These are phyloP conservation scores for Phaethornis superciliosus DNA, from an alignment of 2,113 vertebrate genomes.

Conservation along the genomic window DNA sequence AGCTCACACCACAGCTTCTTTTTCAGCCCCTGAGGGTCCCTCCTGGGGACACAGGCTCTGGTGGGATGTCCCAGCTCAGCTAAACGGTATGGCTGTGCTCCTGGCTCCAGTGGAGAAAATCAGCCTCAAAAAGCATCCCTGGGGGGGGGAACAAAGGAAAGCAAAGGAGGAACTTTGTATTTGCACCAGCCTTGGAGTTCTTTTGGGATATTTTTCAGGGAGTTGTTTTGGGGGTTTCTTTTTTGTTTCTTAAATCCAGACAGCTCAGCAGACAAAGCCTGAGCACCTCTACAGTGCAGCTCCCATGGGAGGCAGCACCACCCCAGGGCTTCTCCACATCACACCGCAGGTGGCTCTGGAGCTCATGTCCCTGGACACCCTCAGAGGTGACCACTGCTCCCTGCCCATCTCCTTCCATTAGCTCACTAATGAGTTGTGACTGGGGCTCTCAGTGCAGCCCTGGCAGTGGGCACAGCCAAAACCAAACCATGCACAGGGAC, in stretches of 20 bases:
- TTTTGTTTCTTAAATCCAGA: background rate
- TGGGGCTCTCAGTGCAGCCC: too few species aligned
- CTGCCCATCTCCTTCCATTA: constrained; percentile 19
- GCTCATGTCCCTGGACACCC: rapidly evolving
- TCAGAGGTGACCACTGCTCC: background rate
- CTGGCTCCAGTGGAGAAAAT: background rate
- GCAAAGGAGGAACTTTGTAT: background rate
- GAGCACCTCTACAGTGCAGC: background rate
- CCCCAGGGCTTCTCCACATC: background rate
- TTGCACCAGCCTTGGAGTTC: background rate
- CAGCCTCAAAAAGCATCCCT: background rate
- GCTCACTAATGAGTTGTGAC: constrained; percentile 41
- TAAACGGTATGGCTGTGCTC: rapidly evolving
- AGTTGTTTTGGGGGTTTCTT: background rate
- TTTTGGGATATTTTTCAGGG: rapidly evolving
- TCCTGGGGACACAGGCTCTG: background rate
- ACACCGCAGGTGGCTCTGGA: rapidly evolving
- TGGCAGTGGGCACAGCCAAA: too few species aligned
- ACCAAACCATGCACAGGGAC: background rate
- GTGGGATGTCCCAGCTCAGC: background rate
- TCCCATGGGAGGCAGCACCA: background rate
- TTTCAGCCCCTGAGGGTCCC: background rate
- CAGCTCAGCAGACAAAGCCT: background rate
- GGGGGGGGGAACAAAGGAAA: rapidly evolving
- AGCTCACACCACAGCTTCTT: background rate